These are phyloP conservation scores for Heliopora coerulea DNA, from an alignment of 92 coral and sea anemone genomes.

Conservation along the genomic window DNA sequence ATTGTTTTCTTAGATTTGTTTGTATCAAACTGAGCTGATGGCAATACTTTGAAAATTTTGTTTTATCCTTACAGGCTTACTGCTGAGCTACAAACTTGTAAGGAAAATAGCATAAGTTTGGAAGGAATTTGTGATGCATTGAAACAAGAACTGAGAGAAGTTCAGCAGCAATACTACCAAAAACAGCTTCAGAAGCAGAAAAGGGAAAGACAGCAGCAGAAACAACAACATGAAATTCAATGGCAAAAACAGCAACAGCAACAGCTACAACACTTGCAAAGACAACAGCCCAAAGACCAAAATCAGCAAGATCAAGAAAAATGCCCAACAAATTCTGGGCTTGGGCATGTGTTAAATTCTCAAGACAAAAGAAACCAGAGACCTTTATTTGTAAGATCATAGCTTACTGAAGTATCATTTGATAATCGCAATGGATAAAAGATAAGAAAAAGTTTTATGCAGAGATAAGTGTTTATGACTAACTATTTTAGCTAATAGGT, in stretches of 20 bases:
- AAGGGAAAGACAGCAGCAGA: constrained; percentile 10
- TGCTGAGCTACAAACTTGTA: constrained; percentile 20
- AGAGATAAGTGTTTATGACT: too few species aligned
- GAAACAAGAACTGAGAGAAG: constrained; percentile 27
- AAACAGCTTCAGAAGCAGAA: constrained; percentile 32
- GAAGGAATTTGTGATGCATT: constrained; percentile 34
- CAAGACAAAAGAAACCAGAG: constrained; percentile 23
- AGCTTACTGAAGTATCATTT: too few species aligned
- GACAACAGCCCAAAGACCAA: background rate
- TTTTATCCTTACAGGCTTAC: constrained; percentile 8
- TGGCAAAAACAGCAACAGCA: constrained; percentile 28
- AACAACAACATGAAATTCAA: constrained; percentile 9
- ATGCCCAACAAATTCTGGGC: background rate
- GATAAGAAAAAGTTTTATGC: too few species aligned
- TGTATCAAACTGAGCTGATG: too few species aligned
- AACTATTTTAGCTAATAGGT: too few species aligned
- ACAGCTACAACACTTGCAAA: constrained; percentile 1
- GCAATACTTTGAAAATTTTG: too few species aligned
- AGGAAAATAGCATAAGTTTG: constrained; percentile 34
- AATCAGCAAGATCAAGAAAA: constrained; percentile 1
- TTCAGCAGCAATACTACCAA: constrained; percentile 31
- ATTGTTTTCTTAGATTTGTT: too few species aligned
- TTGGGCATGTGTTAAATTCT: background rate
- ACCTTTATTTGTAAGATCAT: constrained; percentile 31
- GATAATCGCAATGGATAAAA: too few species aligned